A percentile compares a stretch with the other conserved stretches of the same genome.
phyloP scores from a whole-genome alignment of 1,140 invertebrate species.

The Drosophila sturtevanti region DNA sequence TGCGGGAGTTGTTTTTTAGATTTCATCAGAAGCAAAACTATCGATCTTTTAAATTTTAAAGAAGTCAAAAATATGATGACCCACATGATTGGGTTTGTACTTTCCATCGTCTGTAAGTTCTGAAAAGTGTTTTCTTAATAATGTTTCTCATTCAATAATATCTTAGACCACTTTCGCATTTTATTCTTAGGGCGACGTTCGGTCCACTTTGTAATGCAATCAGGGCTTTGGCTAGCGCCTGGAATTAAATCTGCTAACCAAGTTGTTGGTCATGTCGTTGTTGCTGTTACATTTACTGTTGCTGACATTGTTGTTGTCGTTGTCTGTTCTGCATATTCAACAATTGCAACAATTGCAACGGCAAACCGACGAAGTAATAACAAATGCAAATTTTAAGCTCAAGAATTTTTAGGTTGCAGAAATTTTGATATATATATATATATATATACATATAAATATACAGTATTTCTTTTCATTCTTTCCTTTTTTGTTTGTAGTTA shows the following conservation, averaged over 20 bases:
- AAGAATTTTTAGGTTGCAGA: conserved; percentile 68
- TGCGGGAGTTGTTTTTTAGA: too few species aligned
- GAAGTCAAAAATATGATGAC: too few species aligned
- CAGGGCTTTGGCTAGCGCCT: conserved; percentile 40
- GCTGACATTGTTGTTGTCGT: neutral
- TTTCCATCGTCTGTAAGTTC: neutral
- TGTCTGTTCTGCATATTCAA: conserved; percentile 71
- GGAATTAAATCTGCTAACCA: conserved; percentile 67
- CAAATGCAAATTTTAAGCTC: conserved; percentile 78
- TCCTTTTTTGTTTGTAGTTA: neutral
- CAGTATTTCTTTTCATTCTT: neutral
- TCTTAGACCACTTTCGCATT: conserved; percentile 49
- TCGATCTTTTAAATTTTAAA: too few species aligned
- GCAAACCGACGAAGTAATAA: conserved; percentile 75
- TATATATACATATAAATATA: neutral
- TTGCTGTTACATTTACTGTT: too few species aligned
- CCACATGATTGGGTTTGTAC: too few species aligned
- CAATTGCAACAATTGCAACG: conserved; percentile 72
- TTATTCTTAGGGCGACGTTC: conserved; percentile 28
- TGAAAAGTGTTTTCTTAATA: neutral
- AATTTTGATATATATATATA: conserved; percentile 50
- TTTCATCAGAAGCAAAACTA: too few species aligned
- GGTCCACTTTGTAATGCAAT: conserved; percentile 66
- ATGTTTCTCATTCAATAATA: conserved; percentile 60
- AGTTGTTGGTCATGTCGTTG: conserved; percentile 28